Evolutionary conservation across 2,797 vertebrate genomes (phyloP), one percentile per base, ranked within the genome.

Genomic region (Sarcoramphus papa): DNA sequence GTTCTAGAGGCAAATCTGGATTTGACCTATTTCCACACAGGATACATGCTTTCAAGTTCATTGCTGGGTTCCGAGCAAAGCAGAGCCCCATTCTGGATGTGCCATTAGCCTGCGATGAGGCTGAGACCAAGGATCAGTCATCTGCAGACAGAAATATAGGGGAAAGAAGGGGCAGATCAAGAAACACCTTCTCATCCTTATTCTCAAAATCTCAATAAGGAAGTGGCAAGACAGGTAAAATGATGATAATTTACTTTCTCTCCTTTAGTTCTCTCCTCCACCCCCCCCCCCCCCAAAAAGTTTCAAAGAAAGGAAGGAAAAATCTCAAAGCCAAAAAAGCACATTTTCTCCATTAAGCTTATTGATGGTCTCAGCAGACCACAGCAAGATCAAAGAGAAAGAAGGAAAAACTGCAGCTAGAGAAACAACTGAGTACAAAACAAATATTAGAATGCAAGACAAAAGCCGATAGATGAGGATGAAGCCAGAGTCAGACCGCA

Each of bases 321-420:
- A 77, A 54, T 28, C 74, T 86, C 45, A 60, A 76, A 80, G 41
- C 30, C 50, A 54, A 70, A 90, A 70, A 51, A 24, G 33, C 57
- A 45, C 43, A 48, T 90, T 96, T 96, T 80, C 84, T 89, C 82
- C 73, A 67, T 95, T 78, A 95, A 87, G 37, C 43, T 90, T 90
- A 88, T 84, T 53, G 69, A 92, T 72, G 60, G 95, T 77, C 93
- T 88, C 87, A 95, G 85, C 80, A 96, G 88, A 88, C 60, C 65
- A 35, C 27, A 78, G 45, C 25, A 40, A 93, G 94, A 94, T 96
- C 89, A 96, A 96, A 95, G 65, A 73, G 15, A 76, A 88, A 79
- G 43, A 72, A 33, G 60, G 31, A 41, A 77, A 89, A 92, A 51
- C 63, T 65, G 33, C 56, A 48, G 68, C 74, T 88, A 96, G 62